Conservation (phyloP, 1,140 invertebrate species). For the Pararge aegeria region DNA sequence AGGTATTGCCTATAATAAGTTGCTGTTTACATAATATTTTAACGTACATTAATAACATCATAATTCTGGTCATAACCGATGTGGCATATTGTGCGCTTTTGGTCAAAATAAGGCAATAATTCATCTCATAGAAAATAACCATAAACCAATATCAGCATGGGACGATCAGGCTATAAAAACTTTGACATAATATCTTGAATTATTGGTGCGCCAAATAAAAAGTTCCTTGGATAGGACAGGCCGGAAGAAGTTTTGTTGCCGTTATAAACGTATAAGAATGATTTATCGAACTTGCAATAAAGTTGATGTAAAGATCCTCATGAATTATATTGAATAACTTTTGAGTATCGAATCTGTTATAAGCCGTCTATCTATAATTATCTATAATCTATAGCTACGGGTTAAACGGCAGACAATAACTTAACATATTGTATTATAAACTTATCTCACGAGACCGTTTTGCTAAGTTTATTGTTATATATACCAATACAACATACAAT, state of each 20-base stretch:
- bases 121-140: constrained; percentile 43
- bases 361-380: background rate
- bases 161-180: constrained; percentile 54
- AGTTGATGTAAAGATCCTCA: constrained; percentile 20
- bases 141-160: constrained; percentile 49
- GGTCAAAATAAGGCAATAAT: constrained; percentile 51
- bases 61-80: background rate
- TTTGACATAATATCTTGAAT: constrained; percentile 56
- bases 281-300: constrained; percentile 59
- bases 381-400: too few species aligned
- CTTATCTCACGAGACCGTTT: too few species aligned
- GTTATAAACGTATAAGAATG: constrained; percentile 64
- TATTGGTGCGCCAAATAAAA: constrained; percentile 57
- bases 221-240: constrained; percentile 40
- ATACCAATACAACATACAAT: too few species aligned
- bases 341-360: background rate
- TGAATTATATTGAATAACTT: background rate
- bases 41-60: constrained; percentile 1
- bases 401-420: too few species aligned
- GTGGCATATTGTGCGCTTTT: constrained; percentile 31
- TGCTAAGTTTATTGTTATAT: too few species aligned
- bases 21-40: too few species aligned
- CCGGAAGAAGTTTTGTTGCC: constrained; percentile 54
- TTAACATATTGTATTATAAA: too few species aligned
- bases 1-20: too few species aligned